Evolutionary conservation across 2,113 vertebrate species (phyloP).

Genomic region (Nerophis lumbriciformis): DNA sequence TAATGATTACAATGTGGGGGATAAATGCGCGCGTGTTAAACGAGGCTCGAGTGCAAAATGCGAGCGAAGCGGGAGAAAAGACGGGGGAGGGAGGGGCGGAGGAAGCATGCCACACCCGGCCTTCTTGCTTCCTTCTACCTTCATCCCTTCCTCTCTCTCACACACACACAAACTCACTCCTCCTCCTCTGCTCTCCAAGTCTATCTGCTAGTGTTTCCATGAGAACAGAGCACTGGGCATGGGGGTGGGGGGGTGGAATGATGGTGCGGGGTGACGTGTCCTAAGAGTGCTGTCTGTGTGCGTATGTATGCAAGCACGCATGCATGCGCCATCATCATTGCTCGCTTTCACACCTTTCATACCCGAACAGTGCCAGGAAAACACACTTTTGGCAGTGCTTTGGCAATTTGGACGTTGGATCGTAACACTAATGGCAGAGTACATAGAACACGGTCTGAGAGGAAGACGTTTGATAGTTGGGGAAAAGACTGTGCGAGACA

Average conservation of each 20-base stretch:
- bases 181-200: slow-evolving; percentile 56
- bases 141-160: slow-evolving; percentile 24
- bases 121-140: slow-evolving; percentile 42
- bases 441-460: slow-evolving; percentile 25
- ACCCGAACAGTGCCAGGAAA: slow-evolving; percentile 46
- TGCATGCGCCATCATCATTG: slow-evolving; percentile 27
- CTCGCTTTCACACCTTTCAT: slow-evolving; percentile 54
- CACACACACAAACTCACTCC: slow-evolving; percentile 23
- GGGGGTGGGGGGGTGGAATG: slow-evolving; percentile 27
- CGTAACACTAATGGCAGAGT: slow-evolving; percentile 32
- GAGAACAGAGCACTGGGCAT: slow-evolving; percentile 66
- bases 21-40: slow-evolving; percentile 47
- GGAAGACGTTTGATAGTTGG: slow-evolving; percentile 10
- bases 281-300: slow-evolving; percentile 41
- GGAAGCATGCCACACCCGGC: slow-evolving; percentile 61
- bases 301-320: not conserved
- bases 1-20: slow-evolving; percentile 45
- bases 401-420: slow-evolving; percentile 38
- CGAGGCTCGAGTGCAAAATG: slow-evolving; percentile 33
- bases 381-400: slow-evolving; percentile 44
- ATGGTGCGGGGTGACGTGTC: slow-evolving; percentile 54
- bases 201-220: slow-evolving; percentile 74
- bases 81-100: slow-evolving; percentile 3
- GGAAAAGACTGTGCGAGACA: slow-evolving; percentile 14
- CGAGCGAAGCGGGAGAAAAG: slow-evolving; percentile 22